Evolutionary conservation across 2,888 invertebrate genomes (phyloP), one percentile per base, ranked within the genome.

Genomic region (Stenurella melanura): DNA sequence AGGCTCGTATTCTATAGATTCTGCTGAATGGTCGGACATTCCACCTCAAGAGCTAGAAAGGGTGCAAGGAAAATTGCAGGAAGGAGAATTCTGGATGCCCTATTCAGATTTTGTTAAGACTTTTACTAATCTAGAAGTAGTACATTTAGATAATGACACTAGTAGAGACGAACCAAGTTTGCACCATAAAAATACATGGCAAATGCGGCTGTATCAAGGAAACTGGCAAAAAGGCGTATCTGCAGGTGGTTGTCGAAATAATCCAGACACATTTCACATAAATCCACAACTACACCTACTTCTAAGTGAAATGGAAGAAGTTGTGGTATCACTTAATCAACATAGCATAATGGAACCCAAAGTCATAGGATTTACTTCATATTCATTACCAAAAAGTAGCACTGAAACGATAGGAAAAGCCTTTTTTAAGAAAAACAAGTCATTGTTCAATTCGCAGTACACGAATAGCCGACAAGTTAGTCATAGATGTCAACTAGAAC

Each of bases 341-440:
- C 96, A 97, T 89, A 95, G 96, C 79, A 95, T 97, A 70, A 95
- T 97, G 92, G 97, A 97, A 88, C 97, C 97, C 12, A 96, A 97
- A 91, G 96, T 97, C 6, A 96, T 97, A 81, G 97, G 97, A 38
- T 97, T 97, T 88, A 96, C 96, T 72, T 94, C 96, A 70, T 97
- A 97, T 88, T 92, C 93, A 60, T 89, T 95, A 83, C 92, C 93
- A 78, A 94, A 94, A 86, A 92, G 92, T 80, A 92, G 92, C 80
- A 92, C 93, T 4, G 96, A 97, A 88, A 94, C 94, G 12, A 94
- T 96, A 72, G 93, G 94, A 76, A 94, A 95, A 83, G 91, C 92
- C 26, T 96, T 96, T 88, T 96, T 95, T 88, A 96, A 95, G 88
- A 95, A 94, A 86, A 95, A 95, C 85, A 96, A 96, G 86, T 96